Evolutionary conservation across 1,140 invertebrate species (phyloP).

Genomic region (Brachionus koreanus): DNA sequence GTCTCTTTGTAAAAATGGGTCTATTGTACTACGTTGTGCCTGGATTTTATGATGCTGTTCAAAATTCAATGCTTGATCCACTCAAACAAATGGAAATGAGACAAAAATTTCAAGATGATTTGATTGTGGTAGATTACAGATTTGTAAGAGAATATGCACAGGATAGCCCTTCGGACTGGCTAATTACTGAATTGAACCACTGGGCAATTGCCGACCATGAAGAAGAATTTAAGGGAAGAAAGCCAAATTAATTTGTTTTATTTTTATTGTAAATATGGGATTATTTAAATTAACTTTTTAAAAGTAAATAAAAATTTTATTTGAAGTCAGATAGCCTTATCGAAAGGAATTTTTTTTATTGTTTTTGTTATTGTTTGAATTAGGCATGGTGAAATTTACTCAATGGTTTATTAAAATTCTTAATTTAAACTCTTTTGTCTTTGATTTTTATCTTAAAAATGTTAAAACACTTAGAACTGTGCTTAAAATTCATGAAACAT

Average conservation of each 20-base stretch:
- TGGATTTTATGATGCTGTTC: slow-evolving; percentile 27
- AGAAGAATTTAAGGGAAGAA: slow-evolving; percentile 26
- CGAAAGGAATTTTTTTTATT: no score
- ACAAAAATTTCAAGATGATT: slow-evolving; percentile 23
- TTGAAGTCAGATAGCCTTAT: neutral
- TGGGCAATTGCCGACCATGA: slow-evolving; percentile 33
- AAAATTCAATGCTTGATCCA: neutral
- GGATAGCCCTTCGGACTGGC: neutral
- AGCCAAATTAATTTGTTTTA: neutral
- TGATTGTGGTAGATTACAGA: slow-evolving; percentile 42
- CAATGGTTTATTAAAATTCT: no score
- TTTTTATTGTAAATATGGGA: neutral
- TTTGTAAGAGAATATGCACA: slow-evolving; percentile 32
- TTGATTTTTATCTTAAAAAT: no score
- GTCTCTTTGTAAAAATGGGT: slow-evolving; percentile 38
- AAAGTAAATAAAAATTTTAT: neutral
- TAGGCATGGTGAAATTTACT: no score
- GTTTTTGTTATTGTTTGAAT: no score
- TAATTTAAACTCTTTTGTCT: no score
- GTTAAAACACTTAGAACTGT: no score
- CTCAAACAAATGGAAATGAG: slow-evolving; percentile 15
- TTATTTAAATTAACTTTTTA: neutral
- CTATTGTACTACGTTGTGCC: slow-evolving; percentile 25
- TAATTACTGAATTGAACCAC: slow-evolving; percentile 35
- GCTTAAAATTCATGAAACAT: no score